Conservation (phyloP, 1,140 invertebrate species). For the Samia ricini region DNA sequence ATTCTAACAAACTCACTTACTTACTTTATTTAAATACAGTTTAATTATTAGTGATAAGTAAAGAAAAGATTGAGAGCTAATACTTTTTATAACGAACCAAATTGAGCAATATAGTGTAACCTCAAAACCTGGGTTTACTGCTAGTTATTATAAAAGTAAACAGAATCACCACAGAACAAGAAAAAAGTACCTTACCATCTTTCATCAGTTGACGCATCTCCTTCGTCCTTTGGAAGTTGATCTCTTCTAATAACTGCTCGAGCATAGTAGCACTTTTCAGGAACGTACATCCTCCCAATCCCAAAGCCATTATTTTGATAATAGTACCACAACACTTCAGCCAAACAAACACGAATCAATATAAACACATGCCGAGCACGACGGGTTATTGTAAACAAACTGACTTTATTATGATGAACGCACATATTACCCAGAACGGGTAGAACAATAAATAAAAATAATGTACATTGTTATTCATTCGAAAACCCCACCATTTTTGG, state of each 20-base stretch:
- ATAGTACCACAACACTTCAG: constrained; percentile 14
- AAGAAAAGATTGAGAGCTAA: too few species aligned
- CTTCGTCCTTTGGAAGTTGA: constrained; percentile 93
- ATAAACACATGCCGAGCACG: constrained; percentile 25
- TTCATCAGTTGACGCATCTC: constrained; percentile 92
- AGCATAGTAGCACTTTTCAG: constrained; percentile 85
- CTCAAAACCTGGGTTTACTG: too few species aligned
- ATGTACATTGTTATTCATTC: constrained; percentile 8
- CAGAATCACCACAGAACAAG: not conserved
- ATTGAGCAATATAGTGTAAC: too few species aligned
- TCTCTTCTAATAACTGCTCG: constrained; percentile 92
- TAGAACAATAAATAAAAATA: not conserved
- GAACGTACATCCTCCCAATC: constrained; percentile 78
- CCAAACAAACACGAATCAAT: constrained; percentile 31
- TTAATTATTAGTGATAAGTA: too few species aligned
- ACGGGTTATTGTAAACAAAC: constrained; percentile 9
- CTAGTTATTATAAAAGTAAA: too few species aligned
- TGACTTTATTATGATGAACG: constrained; percentile 6
- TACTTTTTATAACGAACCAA: too few species aligned
- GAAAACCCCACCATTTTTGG: constrained; percentile 12
- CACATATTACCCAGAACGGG: constrained; percentile 20
- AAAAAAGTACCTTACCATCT: constrained; percentile 82
- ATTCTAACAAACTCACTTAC: too few species aligned
- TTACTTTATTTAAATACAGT: too few species aligned
- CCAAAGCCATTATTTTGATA: constrained; percentile 76